Percentiles rank a stretch among this genome's conserved stretches.
Evolutionary conservation across 2,113 vertebrate genomes (phyloP).

Genomic region (Pleuronectes platessa): DNA sequence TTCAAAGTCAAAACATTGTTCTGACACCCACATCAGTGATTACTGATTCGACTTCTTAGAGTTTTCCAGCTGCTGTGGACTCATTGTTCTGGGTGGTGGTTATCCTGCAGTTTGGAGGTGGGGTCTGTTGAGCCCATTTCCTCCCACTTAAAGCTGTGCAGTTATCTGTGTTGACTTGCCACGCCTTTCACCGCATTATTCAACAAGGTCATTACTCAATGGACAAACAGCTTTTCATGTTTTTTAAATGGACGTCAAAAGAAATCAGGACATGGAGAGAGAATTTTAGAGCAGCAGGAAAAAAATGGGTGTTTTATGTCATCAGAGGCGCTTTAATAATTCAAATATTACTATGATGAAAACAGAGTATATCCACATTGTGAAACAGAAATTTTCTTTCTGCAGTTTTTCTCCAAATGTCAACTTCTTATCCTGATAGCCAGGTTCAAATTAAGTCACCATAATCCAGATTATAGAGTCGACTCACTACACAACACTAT

Average conservation of each 20-base stretch:
- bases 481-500: too few species aligned
- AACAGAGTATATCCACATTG: background rate
- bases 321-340: too few species aligned
- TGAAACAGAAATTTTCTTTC: background rate
- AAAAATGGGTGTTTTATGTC: too few species aligned
- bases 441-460: background rate
- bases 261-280: background rate
- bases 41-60: constrained; percentile 4
- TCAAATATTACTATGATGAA: background rate
- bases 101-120: constrained; percentile 65
- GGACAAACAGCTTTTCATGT: constrained; percentile 2
- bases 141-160: constrained; percentile 61
- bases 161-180: constrained; percentile 74
- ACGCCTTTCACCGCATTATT: constrained; percentile 53
- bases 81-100: constrained; percentile 75
- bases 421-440: background rate
- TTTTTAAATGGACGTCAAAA: constrained; percentile 4
- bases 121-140: constrained; percentile 72
- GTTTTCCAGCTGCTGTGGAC: constrained; percentile 45
- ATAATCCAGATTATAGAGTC: too few species aligned
- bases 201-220: constrained; percentile 41
- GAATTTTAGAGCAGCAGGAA: background rate
- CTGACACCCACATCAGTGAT: constrained; percentile 8
- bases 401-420: background rate
- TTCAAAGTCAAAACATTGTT: constrained; percentile 32